Base-by-base conservation (phyloP, 2,888 invertebrate species). In the Liopterus haemorrhoidalis region DNA sequence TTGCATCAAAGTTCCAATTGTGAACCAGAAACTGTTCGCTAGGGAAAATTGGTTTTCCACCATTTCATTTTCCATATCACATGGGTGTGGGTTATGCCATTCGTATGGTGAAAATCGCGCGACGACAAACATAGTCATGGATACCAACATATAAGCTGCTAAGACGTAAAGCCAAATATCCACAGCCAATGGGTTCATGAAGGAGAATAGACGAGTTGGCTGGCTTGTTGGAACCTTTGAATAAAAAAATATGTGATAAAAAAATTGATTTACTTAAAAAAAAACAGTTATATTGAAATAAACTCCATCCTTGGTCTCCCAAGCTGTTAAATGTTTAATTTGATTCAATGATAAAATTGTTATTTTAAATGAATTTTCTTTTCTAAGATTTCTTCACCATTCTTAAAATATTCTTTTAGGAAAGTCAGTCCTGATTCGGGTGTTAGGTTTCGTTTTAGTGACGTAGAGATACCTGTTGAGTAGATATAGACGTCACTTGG, bases 31-130 rank as follows among this genome's bases (percentile, higher is more conserved):
- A 61, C 75, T 85, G 72, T 92, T 96, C 59, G 93, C 89, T 41
- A 97, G 82, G 54, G 88, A 92, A 75, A 99, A 99, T 72, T 96
- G 94, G 67, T 96, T 96, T 62, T 93, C 91, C 53, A 90, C 78
- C 51, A 89, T 78, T 67, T 92, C 90, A 32, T 82, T 82, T 61
- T 87, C 84, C 53, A 82, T 82, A 12, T 84, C 79, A 60, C 87
- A 87, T 1, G 86, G 82, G 61, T 87, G 81, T 4, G 81, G 81
- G 64, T 83, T 83, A 59, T 88, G 83, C 91, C 92, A 92, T 68
- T 96, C 96, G 67, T 94, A 94, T 1, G 97, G 97, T 20, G 91
- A 92, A 70, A 97, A 96, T 53, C 95, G 75, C 5, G 96, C 96
- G 79, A 97, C 88, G 41, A 97, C 89, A 69, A 95, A 96, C 57